Evolutionary conservation across 2,797 vertebrate species (phyloP).

Genomic region (Ctenopoma kingsleyae): DNA sequence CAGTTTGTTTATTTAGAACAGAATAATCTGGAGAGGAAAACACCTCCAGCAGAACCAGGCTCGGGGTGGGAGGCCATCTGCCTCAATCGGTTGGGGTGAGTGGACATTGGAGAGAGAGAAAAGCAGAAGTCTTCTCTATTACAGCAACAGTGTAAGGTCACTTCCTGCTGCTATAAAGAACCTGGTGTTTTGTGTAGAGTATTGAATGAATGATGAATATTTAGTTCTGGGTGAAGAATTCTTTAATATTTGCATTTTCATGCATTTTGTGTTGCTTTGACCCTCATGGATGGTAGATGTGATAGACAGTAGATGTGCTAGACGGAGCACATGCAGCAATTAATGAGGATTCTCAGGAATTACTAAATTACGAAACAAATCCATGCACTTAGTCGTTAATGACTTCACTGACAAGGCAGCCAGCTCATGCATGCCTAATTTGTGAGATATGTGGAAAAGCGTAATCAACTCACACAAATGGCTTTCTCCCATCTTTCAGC

Average conservation of each 20-base stretch:
- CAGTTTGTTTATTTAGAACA: too few species aligned
- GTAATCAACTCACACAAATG: slow-evolving; percentile 41
- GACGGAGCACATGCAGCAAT: slow-evolving; percentile 5
- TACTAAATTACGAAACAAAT: slow-evolving; percentile 24
- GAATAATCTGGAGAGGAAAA: too few species aligned
- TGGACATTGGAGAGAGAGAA: too few species aligned
- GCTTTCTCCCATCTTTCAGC: slow-evolving; percentile 37
- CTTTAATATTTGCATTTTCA: neutral
- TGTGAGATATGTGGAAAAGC: slow-evolving; percentile 36
- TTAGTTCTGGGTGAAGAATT: neutral
- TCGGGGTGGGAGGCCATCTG: too few species aligned
- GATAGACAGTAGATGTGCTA: neutral
- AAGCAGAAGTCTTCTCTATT: too few species aligned
- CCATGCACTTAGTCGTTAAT: slow-evolving; percentile 34
- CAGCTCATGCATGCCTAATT: slow-evolving; percentile 44
- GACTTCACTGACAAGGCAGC: slow-evolving; percentile 32
- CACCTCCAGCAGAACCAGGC: too few species aligned
- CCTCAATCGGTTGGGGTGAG: too few species aligned
- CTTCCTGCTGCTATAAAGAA: neutral
- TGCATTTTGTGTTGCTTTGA: neutral
- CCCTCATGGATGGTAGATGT: neutral
- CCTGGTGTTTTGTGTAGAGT: neutral
- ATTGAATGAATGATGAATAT: neutral
- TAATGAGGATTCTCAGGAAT: slow-evolving; percentile 41
- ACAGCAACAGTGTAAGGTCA: neutral